These are phyloP conservation scores for Chloroceryle inda DNA, from an alignment of 2,797 vertebrate genomes.

Conservation along the genomic window DNA sequence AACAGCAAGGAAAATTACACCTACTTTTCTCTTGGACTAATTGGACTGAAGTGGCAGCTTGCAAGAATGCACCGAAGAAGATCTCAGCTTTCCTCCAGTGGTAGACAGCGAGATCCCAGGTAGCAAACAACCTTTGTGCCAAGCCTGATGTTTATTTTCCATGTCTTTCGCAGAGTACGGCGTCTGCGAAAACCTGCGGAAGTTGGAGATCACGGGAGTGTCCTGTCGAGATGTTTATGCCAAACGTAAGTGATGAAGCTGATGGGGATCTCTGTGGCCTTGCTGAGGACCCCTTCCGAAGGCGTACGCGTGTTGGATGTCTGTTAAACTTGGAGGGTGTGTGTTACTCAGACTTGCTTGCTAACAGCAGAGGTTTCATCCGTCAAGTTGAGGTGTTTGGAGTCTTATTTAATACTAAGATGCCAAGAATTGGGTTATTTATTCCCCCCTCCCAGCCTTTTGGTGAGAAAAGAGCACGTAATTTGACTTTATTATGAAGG, in stretches of 20 bases:
- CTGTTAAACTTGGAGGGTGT: background rate
- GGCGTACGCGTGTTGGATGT: background rate
- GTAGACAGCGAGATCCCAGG: background rate
- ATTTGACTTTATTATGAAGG: background rate
- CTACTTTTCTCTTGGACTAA: background rate
- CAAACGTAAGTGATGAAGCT: slow-evolving; percentile 88
- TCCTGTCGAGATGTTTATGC: slow-evolving; percentile 94
- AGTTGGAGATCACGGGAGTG: slow-evolving; percentile 90
- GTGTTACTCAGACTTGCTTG: background rate
- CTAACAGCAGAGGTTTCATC: background rate
- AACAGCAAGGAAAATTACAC: accelerated
- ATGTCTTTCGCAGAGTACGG: slow-evolving; percentile 89
- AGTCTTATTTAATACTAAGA: background rate
- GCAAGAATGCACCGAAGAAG: background rate
- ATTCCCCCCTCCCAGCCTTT: background rate
- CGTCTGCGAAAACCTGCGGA: slow-evolving; percentile 91
- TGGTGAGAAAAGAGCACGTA: background rate
- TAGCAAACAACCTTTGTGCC: background rate
- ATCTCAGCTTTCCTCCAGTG: background rate
- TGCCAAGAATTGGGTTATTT: background rate
- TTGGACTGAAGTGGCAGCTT: background rate
- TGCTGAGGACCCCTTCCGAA: background rate
- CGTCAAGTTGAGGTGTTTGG: background rate
- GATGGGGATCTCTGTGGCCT: background rate
- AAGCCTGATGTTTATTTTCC: background rate